These are phyloP conservation scores for Globodera rostochiensis DNA, from an alignment of 1,140 invertebrate species.

Conservation along the genomic window DNA sequence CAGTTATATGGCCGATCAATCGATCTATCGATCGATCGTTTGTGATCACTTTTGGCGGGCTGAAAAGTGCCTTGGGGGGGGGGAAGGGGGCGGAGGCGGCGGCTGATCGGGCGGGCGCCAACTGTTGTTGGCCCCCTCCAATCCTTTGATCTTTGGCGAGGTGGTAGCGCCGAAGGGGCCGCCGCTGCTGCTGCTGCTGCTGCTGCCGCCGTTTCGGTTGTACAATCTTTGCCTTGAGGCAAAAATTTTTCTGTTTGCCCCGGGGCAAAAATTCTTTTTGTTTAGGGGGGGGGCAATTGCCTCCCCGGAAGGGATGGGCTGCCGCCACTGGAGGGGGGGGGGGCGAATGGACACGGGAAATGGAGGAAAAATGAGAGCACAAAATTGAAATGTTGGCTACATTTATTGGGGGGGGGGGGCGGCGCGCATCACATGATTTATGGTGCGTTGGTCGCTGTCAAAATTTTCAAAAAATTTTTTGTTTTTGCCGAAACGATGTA, in stretches of 20 bases:
- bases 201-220: too few species aligned
- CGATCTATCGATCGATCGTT: too few species aligned
- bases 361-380: background rate
- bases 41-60: too few species aligned
- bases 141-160: background rate
- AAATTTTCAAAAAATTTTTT: background rate
- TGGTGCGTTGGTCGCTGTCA: too few species aligned
- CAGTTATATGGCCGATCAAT: too few species aligned
- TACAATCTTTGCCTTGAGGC: background rate
- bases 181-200: too few species aligned
- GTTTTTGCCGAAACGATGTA: background rate
- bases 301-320: background rate
- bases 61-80: too few species aligned
- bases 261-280: background rate
- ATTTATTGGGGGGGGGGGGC: too few species aligned
- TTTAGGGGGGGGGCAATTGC: too few species aligned
- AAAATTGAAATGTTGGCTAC: background rate
- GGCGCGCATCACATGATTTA: too few species aligned
- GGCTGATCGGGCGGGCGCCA: background rate
- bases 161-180: background rate
- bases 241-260: background rate
- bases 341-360: too few species aligned
- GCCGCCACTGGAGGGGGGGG: background rate
- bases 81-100: too few species aligned
- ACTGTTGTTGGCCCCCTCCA: background rate